Conservation (phyloP, 2,797 vertebrate species). For the Pangasius mekongensis region DNA sequence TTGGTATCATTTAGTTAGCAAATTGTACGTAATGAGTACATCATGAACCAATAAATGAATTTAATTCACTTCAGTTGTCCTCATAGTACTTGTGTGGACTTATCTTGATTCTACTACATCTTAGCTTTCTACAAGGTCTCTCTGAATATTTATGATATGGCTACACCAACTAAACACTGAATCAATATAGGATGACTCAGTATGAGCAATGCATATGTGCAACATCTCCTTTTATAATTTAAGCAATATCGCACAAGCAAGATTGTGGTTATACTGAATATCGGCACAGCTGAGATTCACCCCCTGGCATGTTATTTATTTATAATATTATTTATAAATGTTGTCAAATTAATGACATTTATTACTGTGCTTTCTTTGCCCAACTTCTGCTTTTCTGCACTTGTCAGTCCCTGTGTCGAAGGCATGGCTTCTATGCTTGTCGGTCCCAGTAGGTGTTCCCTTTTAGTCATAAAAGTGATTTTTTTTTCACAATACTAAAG, state of each 20-base stretch:
- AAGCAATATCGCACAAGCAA: background rate
- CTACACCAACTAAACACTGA: background rate
- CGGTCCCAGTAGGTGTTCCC: background rate
- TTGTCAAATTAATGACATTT: background rate
- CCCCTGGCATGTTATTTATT: background rate
- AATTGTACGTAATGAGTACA: background rate
- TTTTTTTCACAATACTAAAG: background rate
- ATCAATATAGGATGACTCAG: background rate
- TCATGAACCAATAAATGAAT: background rate
- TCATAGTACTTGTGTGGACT: background rate
- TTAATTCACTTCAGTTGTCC: background rate
- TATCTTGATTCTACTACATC: background rate
- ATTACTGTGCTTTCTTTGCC: background rate
- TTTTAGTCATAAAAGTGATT: background rate
- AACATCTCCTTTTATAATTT: background rate
- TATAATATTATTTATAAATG: background rate
- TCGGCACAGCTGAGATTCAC: background rate
- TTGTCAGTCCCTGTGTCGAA: background rate
- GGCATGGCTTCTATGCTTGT: background rate
- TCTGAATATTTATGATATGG: background rate
- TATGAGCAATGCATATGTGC: background rate
- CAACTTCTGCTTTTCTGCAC: background rate
- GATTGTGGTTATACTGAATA: background rate
- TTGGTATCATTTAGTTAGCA: background rate
- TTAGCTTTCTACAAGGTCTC: background rate